phyloP scores from a whole-genome alignment of 2,113 vertebrate genomes.

The Cnemophilus loriae region DNA sequence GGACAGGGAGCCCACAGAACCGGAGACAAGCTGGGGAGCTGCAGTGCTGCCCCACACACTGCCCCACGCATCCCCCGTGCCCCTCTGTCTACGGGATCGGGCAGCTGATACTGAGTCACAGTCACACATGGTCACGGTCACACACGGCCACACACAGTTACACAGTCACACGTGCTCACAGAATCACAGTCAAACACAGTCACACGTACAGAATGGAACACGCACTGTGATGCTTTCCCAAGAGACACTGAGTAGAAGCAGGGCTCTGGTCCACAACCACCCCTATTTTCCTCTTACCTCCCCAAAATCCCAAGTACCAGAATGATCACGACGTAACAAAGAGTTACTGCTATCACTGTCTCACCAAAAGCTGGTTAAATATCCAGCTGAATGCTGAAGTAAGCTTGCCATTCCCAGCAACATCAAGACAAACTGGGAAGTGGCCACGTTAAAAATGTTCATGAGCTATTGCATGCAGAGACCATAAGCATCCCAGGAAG shows the following conservation, averaged over 20 bases:
- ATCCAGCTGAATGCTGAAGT: not conserved
- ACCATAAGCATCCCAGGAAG: not conserved
- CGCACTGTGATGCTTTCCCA: accelerated
- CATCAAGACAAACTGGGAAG: not conserved
- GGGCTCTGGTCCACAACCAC: not conserved
- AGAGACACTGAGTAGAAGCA: not conserved
- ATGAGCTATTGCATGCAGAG: accelerated
- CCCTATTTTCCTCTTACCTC: not conserved
- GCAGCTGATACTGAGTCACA: not conserved
- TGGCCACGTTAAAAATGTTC: accelerated
- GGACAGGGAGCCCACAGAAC: not conserved
- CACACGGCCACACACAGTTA: not conserved
- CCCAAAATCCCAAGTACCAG: not conserved
- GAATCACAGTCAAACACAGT: too few relatives aligned
- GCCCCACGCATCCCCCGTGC: not conserved
- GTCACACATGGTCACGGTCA: not conserved
- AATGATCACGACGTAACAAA: not conserved
- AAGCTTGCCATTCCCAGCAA: not conserved
- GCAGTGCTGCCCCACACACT: not conserved
- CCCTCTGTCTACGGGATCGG: not conserved
- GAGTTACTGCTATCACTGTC: too few relatives aligned
- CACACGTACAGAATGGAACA: not conserved
- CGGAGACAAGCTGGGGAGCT: accelerated
- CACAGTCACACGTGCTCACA: not conserved
- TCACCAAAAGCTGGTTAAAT: not conserved